Percentiles rank a stretch among this genome's conserved stretches.
phyloP scores from a whole-genome alignment of 2,113 vertebrate species.

The Ciconia maguari region DNA sequence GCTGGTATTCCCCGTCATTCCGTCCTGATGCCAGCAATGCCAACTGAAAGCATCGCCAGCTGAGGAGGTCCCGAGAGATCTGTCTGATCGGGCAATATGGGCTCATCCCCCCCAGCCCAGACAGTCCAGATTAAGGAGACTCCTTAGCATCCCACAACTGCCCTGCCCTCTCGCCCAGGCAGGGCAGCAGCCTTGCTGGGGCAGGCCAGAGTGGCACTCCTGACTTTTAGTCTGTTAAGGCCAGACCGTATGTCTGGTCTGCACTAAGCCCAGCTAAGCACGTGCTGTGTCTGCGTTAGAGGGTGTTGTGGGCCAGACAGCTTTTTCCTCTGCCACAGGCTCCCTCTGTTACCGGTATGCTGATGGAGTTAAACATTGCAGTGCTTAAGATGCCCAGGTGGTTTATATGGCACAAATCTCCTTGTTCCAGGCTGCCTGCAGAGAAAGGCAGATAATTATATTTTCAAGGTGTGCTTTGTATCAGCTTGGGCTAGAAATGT shows the following conservation, averaged over 20 bases:
- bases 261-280: neutral
- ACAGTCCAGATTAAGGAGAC: fast-evolving
- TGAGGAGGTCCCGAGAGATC: neutral
- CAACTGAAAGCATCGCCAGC: neutral
- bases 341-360: fast-evolving
- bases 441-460: neutral
- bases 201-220: too few relatives aligned
- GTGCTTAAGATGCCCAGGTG: neutral
- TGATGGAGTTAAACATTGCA: neutral
- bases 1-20: fast-evolving
- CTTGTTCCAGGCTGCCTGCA: neutral
- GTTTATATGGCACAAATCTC: neutral
- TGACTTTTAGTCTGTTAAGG: neutral
- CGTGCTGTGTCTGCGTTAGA: neutral
- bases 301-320: neutral
- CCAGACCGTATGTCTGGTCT: neutral
- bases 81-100: neutral
- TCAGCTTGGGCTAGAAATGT: neutral
- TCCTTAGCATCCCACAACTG: neutral
- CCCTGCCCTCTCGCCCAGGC: neutral
- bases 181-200: neutral
- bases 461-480: neutral
- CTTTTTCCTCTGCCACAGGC: neutral
- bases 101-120: neutral
- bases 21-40: neutral